phyloP scores from a whole-genome alignment of 2,113 vertebrate species.

The Brachypteracias leptosomus region DNA sequence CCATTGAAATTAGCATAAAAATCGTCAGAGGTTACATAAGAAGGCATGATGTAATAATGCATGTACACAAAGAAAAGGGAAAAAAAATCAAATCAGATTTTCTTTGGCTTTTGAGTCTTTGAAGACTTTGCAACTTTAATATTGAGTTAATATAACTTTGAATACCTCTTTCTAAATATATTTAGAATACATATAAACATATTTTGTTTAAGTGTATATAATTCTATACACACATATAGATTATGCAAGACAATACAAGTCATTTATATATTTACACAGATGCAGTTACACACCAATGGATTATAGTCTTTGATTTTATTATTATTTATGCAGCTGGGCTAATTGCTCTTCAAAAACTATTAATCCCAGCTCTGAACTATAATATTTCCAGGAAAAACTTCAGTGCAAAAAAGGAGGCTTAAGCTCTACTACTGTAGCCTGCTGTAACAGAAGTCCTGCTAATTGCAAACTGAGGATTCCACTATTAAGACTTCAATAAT shows the following conservation, averaged over 20 bases:
- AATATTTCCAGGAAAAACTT: neutral
- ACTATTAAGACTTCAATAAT: neutral
- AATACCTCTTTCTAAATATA: neutral
- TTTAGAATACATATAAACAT: neutral
- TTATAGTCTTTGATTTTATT: neutral
- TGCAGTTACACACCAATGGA: neutral
- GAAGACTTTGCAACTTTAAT: neutral
- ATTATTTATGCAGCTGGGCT: neutral
- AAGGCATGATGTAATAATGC: neutral
- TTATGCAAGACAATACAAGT: neutral
- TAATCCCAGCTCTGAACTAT: neutral
- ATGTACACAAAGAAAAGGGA: neutral
- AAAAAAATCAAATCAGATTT: neutral
- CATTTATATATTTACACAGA: neutral
- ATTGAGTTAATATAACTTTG: neutral
- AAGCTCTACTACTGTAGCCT: neutral
- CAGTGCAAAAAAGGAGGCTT: neutral
- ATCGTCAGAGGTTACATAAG: neutral
- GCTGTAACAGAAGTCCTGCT: constrained; percentile 20
- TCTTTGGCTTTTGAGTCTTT: neutral
- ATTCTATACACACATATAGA: neutral
- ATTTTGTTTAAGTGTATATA: neutral
- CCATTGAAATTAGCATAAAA: neutral
- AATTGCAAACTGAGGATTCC: constrained; percentile 20
- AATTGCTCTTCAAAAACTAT: neutral